phyloP scores from a whole-genome alignment of 1,140 invertebrate species.

The Brachionus koreanus region DNA sequence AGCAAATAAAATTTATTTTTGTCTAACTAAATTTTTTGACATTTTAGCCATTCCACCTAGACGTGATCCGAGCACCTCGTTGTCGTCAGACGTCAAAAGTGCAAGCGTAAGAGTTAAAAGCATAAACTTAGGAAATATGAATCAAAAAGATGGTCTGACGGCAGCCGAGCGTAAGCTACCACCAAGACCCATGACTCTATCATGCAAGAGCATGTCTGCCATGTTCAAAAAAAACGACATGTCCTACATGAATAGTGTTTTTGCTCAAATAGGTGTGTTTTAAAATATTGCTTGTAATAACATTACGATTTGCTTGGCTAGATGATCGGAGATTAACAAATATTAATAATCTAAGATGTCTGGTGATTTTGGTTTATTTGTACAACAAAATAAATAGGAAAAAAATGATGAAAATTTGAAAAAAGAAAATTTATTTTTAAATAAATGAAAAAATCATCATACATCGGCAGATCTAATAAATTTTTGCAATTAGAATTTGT shows the following conservation, averaged over 20 bases:
- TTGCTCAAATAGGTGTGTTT: constrained; percentile 28
- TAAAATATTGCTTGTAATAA: not conserved
- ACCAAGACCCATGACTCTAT: constrained; percentile 23
- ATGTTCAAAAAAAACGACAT: not conserved
- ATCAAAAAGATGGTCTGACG: not conserved
- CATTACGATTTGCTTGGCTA: not conserved
- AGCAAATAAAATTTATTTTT: not conserved
- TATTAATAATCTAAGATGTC: not conserved
- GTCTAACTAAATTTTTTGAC: not conserved
- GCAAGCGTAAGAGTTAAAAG: not conserved
- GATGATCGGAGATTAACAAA: not conserved
- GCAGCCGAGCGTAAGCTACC: not conserved
- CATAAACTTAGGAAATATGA: not conserved
- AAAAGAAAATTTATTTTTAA: not conserved
- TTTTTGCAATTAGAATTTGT: no score
- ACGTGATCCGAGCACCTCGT: constrained; percentile 38
- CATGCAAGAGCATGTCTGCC: constrained; percentile 22
- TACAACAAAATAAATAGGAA: no score
- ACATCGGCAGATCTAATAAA: not conserved
- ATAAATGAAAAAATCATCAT: not conserved
- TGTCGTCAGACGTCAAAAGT: not conserved
- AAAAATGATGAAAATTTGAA: not conserved
- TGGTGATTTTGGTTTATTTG: no score
- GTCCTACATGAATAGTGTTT: constrained; percentile 10
- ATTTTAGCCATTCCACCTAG: not conserved